phyloP scores from a whole-genome alignment of 2,113 vertebrate species.

The Aythya baeri region DNA sequence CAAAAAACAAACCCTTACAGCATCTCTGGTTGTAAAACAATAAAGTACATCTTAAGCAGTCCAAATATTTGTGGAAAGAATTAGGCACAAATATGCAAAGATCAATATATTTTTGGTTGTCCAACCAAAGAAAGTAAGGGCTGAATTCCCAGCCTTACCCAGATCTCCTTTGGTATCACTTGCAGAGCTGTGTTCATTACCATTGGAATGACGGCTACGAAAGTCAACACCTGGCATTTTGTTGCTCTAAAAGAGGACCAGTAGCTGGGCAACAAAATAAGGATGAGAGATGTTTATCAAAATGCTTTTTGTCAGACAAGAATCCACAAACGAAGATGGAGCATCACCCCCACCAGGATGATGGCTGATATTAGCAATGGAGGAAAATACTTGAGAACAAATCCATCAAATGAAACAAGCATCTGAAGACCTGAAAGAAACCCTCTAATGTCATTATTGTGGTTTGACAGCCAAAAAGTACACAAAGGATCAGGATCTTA shows the following conservation, averaged over 20 bases:
- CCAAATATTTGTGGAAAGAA: background rate
- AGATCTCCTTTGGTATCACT: background rate
- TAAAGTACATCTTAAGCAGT: background rate
- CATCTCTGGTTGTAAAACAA: background rate
- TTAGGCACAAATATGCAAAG: background rate
- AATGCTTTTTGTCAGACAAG: background rate
- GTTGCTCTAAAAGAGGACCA: background rate
- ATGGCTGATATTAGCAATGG: background rate
- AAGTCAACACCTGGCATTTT: background rate
- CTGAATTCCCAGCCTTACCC: background rate
- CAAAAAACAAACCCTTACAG: background rate
- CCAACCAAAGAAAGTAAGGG: background rate
- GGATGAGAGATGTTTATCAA: background rate
- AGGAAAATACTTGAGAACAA: background rate
- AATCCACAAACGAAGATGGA: background rate
- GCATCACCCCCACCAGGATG: background rate
- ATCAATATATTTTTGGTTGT: background rate
- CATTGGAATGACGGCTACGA: rapidly evolving
- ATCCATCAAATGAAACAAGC: background rate
- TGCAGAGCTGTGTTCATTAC: too few species aligned
- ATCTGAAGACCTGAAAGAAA: background rate
- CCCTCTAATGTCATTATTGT: background rate
- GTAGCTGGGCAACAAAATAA: background rate
- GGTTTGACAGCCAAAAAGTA: background rate
- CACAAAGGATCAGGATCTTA: background rate